Base-by-base conservation (phyloP, 2,797 vertebrate species). In the Morelia viridis region DNA sequence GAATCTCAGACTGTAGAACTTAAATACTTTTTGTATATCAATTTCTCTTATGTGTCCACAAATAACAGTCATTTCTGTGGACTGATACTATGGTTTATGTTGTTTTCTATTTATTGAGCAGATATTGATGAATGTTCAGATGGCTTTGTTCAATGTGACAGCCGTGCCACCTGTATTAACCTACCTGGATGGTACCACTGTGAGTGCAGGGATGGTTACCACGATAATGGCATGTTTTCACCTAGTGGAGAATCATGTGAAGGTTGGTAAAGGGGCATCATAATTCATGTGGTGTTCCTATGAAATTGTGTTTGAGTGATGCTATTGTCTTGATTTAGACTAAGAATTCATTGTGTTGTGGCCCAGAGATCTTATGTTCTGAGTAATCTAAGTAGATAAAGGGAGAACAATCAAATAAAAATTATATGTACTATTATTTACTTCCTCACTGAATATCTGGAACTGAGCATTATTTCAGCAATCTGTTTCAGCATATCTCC, bases 101-200 rank as follows among this genome's bases (percentile, higher is more conserved):
- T 90, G 93, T 95, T 95, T 94, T 93, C 5, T 94, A 92, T 88
- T 92, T 93, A 1, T 85, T 96, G 58, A 95, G 95, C 97, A 99
- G 99, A 99, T 96, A 99, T 99, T 88, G 99, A 99, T 88, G 99
- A 99, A 97, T 99, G 99, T 96, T 97, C 97, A 0, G 98, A 99
- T 90, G 99, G 99, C 96, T 99, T 99, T 95, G 98, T 99, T 94
- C 98, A 99, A 95, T 99, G 99, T 1, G 99, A 99, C 97, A 99
- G 98, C 96, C 99, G 98, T 95, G 99, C 99, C 95, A 98, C 97
- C 97, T 99, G 99, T 97, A 98, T 99, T 96, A 99, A 99, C 97
- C 97, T 99, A 96, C 99, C 99, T 12, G 99, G 99, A 31, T 99
- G 99, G 99, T 99, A 99, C 97, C 99, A 99, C 97, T 99, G 99